Evolutionary conservation across 2,888 invertebrate genomes (phyloP).

Genomic region (Lepidocyrtinus sp.): DNA sequence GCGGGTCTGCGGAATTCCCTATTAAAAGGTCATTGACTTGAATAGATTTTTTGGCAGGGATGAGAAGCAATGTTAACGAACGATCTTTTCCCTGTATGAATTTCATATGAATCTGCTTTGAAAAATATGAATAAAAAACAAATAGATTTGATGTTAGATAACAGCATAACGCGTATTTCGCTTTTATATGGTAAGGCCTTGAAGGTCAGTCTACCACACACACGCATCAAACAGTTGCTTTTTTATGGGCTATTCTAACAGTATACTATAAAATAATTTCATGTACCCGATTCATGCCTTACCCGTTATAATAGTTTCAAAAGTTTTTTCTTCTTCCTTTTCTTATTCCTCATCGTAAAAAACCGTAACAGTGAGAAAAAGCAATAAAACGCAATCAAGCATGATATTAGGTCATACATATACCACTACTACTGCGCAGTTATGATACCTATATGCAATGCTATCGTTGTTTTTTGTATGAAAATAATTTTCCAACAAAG

Average conservation of each 20-base stretch:
- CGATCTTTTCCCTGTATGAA: too few relatives aligned
- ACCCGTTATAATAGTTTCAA: slow-evolving; percentile 25
- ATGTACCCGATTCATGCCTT: background rate
- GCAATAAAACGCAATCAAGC: background rate
- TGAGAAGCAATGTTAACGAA: slow-evolving; percentile 25
- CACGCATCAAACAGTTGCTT: background rate
- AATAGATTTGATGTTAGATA: too few relatives aligned
- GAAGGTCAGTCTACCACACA: slow-evolving; percentile 33
- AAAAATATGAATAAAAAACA: too few relatives aligned
- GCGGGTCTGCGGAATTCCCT: background rate
- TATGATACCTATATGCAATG: too few relatives aligned
- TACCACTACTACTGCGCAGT: too few relatives aligned
- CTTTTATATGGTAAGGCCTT: slow-evolving; percentile 20
- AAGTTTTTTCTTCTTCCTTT: too few relatives aligned
- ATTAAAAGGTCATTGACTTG: background rate
- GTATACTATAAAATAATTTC: background rate
- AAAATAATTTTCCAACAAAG: background rate
- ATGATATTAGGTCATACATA: slow-evolving; percentile 20
- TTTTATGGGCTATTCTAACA: background rate
- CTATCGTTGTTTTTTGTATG: too few relatives aligned
- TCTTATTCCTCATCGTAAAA: background rate
- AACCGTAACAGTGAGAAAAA: background rate
- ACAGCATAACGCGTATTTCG: too few relatives aligned
- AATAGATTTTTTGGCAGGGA: too few relatives aligned
- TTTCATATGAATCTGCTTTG: too few relatives aligned